Percentiles rank a stretch among this genome's conserved stretches.
Evolutionary conservation across 1,140 invertebrate genomes (phyloP).

Genomic region (Ceratitis capitata): DNA sequence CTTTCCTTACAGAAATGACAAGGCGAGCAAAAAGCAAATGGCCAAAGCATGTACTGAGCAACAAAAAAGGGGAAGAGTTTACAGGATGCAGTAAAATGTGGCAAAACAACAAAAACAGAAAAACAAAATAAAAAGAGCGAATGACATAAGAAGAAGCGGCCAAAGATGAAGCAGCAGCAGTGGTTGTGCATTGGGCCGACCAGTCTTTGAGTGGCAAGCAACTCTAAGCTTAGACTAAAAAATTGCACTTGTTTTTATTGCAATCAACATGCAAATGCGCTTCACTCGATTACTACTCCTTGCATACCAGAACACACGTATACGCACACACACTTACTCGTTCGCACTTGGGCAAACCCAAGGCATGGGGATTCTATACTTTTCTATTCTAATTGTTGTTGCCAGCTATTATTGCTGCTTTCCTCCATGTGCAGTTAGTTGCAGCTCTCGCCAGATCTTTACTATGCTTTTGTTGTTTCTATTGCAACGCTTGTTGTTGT

Average conservation of each 20-base stretch:
- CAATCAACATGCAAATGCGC: conserved; percentile 37
- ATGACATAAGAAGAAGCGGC: not conserved
- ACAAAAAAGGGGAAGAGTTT: not conserved
- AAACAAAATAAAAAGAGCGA: not conserved
- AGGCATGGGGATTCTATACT: not conserved
- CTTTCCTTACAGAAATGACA: not conserved
- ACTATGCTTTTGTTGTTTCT: not conserved
- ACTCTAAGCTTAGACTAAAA: too few species aligned
- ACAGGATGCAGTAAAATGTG: not conserved
- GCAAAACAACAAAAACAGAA: not conserved
- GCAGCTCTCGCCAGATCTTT: not conserved
- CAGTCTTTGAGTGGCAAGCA: not conserved
- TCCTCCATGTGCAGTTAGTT: not conserved
- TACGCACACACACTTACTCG: not conserved
- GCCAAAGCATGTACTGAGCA: not conserved
- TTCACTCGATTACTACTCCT: conserved; percentile 18
- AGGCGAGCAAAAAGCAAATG: conserved; percentile 21
- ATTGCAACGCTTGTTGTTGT: not conserved
- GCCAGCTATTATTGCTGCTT: not conserved
- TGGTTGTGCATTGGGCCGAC: not conserved
- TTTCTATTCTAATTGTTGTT: not conserved
- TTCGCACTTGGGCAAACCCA: too few species aligned
- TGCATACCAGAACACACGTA: not conserved
- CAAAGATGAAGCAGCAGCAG: not conserved
- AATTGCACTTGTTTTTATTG: conserved; percentile 31